Conservation (phyloP, 2,113 vertebrate genomes). For the Cichladusa arquata region DNA sequence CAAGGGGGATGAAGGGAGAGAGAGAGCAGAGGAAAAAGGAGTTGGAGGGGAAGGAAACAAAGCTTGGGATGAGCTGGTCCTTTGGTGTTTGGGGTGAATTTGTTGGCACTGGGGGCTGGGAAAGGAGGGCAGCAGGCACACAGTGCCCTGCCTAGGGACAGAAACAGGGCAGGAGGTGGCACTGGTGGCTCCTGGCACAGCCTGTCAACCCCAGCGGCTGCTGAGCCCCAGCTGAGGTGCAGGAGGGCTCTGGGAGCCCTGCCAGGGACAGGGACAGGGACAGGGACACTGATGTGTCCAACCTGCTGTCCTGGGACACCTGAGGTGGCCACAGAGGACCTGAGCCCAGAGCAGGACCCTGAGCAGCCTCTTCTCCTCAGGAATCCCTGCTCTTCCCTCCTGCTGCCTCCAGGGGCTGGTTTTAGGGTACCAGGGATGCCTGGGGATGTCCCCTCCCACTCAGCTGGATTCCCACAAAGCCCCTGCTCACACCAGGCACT, state of each 20-base stretch:
- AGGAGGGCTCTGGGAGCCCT: neutral
- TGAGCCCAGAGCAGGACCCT: accelerated
- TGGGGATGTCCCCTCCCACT: neutral
- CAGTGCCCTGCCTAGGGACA: neutral
- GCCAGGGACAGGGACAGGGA: neutral
- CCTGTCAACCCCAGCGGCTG: accelerated
- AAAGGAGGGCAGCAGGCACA: neutral
- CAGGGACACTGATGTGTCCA: neutral
- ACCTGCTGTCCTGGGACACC: accelerated
- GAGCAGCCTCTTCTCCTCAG: accelerated
- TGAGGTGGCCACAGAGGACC: neutral
- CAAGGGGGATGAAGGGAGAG: neutral
- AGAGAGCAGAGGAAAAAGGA: neutral
- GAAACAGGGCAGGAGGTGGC: neutral
- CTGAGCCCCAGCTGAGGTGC: neutral
- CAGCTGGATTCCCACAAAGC: neutral
- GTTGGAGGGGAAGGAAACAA: neutral
- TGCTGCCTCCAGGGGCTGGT: neutral
- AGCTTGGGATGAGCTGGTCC: neutral
- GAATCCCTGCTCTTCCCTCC: neutral
- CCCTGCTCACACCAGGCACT: neutral
- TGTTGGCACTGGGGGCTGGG: accelerated
- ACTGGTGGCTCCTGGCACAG: neutral
- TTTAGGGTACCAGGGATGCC: neutral
- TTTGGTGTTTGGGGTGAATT: neutral